Base-by-base conservation (phyloP, 2,113 vertebrate genomes). In the Blennius ocellaris region DNA sequence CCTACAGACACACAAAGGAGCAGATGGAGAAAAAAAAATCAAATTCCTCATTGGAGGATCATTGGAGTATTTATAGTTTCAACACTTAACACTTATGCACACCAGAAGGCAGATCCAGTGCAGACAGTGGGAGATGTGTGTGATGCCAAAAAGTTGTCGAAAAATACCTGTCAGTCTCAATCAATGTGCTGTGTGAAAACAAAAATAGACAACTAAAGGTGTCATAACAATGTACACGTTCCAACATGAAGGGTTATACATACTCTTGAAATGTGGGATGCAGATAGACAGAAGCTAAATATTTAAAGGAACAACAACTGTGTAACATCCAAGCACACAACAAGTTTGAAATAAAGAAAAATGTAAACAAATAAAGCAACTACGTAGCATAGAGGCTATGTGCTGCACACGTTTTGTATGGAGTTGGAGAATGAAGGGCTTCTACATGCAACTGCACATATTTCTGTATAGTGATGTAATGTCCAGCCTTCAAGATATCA, bases 61-160 rank as follows among this genome's bases (percentile, higher is more conserved):
- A 30, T 30, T 30, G 21, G 21, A 30, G 21, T 81, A 83, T 81
- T 90, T 87, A 86, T 59, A 70, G 61, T 90, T 84, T 90, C 81
- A 90, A 82, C 83, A 87, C 78, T 76, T 76, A 39, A 75, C 68
- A 80, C 64, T 80, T 62, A 51, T 52, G 8, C 56, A 11, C 61
- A 66, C 53, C 55, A 62, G 61, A 54, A 52, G 58, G 56, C 55
- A 72, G 45, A 70, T 11, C 15, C 21, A 43, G 44, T 57, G 44
- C 12, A 61, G 43, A 57, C 45, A 62, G 45, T 11, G 0, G 45
- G 44, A 11, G 52, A n/a, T 44, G 41, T 41, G 7, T 44, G 9
- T 30, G 21, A 30, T 30, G 14, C 6, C 11, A 45, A n/a, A n/a
- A 48, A 2, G 59, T 5, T 68, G 65, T 50, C 71, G 11, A 54